Evolutionary conservation across 2,113 vertebrate genomes (phyloP).

Genomic region (Festucalex cinctus): DNA sequence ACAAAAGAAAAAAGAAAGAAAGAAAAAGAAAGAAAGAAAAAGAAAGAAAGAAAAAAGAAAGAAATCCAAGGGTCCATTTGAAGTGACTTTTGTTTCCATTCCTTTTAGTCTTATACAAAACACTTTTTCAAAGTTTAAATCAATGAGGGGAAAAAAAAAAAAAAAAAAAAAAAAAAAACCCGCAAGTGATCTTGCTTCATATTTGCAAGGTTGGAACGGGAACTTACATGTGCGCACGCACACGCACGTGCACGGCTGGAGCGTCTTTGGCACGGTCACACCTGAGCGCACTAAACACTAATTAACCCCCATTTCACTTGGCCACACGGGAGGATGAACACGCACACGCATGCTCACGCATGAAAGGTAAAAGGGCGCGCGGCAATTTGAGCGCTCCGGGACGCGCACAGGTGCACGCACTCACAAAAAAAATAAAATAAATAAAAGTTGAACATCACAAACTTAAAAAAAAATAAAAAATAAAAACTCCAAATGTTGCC

Average conservation of each 20-base stretch:
- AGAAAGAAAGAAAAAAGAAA: too few relatives aligned
- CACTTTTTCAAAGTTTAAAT: neutral
- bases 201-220: neutral
- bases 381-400: neutral
- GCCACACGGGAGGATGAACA: slow-evolving; percentile 9
- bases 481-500: slow-evolving; percentile 2
- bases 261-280: slow-evolving; percentile 23
- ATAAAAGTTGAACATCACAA: neutral
- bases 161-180: too few relatives aligned
- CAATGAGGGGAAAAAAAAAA: too few relatives aligned
- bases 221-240: neutral
- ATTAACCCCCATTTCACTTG: slow-evolving; percentile 59
- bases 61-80: too few relatives aligned
- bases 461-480: too few relatives aligned
- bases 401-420: slow-evolving; percentile 12
- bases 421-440: slow-evolving; percentile 11
- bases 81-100: fast-evolving
- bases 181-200: neutral
- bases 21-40: neutral
- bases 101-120: neutral
- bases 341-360: neutral
- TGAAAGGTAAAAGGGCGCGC: neutral
- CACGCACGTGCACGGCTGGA: neutral
- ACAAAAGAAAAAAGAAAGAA: too few relatives aligned
- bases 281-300: slow-evolving; percentile 45